Evolutionary conservation across 2,888 invertebrate species (phyloP).

Genomic region (Apotomis betuletana): DNA sequence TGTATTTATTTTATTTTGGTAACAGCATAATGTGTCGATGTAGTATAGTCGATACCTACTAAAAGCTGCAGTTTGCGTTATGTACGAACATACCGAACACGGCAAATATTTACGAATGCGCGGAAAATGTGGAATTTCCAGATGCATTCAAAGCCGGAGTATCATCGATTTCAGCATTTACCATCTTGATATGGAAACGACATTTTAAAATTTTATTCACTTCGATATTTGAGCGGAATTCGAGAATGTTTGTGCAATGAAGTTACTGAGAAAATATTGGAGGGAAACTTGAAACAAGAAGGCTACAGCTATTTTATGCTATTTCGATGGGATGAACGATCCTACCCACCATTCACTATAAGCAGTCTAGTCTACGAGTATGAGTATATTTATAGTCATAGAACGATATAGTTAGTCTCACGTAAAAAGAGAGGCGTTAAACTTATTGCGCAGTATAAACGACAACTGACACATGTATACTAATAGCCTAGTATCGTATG

Average conservation of each 20-base stretch:
- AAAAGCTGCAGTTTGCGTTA: constrained; percentile 1
- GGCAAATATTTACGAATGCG: constrained; percentile 23
- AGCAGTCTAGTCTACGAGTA: too few species aligned
- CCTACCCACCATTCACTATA: too few species aligned
- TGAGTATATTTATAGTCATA: too few species aligned
- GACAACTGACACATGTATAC: too few species aligned
- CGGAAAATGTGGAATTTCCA: background rate
- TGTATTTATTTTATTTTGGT: too few species aligned
- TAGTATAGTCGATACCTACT: too few species aligned
- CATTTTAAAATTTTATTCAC: constrained; percentile 30
- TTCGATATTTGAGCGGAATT: constrained; percentile 19
- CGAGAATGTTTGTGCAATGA: background rate
- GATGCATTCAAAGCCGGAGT: constrained; percentile 15
- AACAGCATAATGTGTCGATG: too few species aligned
- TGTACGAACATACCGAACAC: background rate
- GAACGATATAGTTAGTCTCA: too few species aligned
- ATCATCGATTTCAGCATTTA: constrained; percentile 34
- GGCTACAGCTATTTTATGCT: background rate
- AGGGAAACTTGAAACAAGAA: background rate
- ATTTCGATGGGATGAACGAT: too few species aligned
- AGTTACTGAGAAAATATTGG: background rate
- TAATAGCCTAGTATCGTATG: too few species aligned
- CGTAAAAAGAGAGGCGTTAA: too few species aligned
- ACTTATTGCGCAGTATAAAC: too few species aligned
- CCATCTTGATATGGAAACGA: constrained; percentile 35